Evolutionary conservation across 2,797 vertebrate genomes (phyloP), one percentile per base, ranked within the genome.

Genomic region (Tarsius wallacei): DNA sequence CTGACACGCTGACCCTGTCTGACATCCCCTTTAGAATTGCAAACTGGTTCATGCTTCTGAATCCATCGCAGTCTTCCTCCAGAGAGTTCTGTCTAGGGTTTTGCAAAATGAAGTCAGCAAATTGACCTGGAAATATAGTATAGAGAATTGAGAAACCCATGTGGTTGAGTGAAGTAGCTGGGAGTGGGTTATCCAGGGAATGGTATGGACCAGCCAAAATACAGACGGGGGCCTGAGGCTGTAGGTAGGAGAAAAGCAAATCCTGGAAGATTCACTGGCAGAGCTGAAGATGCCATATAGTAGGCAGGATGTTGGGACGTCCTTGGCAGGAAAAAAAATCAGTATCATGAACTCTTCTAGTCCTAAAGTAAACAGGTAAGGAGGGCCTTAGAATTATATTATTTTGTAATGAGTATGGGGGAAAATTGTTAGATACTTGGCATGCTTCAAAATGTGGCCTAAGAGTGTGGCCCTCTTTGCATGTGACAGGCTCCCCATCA

Each of bases 31-130:
- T 53, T 61, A 42, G 59, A 85, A 31, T 0, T 71, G 14, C 61
- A 77, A 66, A 33, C 10, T 11, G 14, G 51, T 16, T 61, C 16
- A 0, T n/a, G n/a, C 92, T 64, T 95, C 59, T 51, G 53, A 59
- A 57, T 57, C 28, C 14, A 26, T 9, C 22, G 2, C 12, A 36
- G 21, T 53, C 55, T 13, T 76, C 51, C n/a, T 36, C 31, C 10
- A 36, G 73, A 51, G 74, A 17, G 6, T 4, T 73, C 19, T 51
- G 53, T 11, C 28, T 71, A 63, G 53, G 31, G 42, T n/a, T 93
- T 95, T 85, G 42, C n/a, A 73, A 68, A 73, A 51, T 24, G 17
- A 71, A 82, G 55, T 89, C 15, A 68, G 87, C 61, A 91, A 80
- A 47, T 2, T 42, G 26, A 73, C 31, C 68, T 47, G 61, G 68